Evolutionary conservation across 2,888 invertebrate species (phyloP).

Genomic region (Zele albiditarsus): DNA sequence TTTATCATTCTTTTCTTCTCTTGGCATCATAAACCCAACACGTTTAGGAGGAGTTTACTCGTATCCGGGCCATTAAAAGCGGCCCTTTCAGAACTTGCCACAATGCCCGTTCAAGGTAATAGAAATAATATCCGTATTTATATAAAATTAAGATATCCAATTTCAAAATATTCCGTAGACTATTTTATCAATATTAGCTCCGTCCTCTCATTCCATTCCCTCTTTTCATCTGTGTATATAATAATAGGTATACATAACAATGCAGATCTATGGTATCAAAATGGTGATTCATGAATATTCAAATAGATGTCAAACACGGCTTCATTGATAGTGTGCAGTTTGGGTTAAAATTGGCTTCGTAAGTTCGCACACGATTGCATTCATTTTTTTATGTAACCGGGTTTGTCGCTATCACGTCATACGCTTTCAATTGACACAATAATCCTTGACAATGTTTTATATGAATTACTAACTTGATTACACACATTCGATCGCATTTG

Average conservation of each 20-base stretch:
- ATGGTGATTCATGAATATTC: slow-evolving; percentile 67
- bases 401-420: slow-evolving; percentile 58
- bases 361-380: slow-evolving; percentile 1
- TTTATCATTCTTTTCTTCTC: slow-evolving; percentile 9
- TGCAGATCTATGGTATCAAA: slow-evolving; percentile 57
- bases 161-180: slow-evolving; percentile 66
- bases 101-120: slow-evolving; percentile 51
- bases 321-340: slow-evolving; percentile 38
- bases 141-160: slow-evolving; percentile 65
- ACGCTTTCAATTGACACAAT: slow-evolving; percentile 33
- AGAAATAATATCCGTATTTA: slow-evolving; percentile 67
- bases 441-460: slow-evolving; percentile 63
- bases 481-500: slow-evolving; percentile 61
- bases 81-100: slow-evolving; percentile 59
- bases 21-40: slow-evolving; percentile 61
- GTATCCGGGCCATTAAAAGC: slow-evolving; percentile 68
- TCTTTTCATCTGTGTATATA: background rate
- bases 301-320: slow-evolving; percentile 60
- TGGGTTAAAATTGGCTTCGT: slow-evolving; percentile 40
- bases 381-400: slow-evolving; percentile 69
- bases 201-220: background rate
- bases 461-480: slow-evolving; percentile 71
- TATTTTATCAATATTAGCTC: slow-evolving; percentile 67
- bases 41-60: slow-evolving; percentile 60
- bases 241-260: slow-evolving; percentile 31